These are phyloP conservation scores for Turdus rufiventris DNA, from an alignment of 2,113 vertebrate genomes.

Conservation along the genomic window DNA sequence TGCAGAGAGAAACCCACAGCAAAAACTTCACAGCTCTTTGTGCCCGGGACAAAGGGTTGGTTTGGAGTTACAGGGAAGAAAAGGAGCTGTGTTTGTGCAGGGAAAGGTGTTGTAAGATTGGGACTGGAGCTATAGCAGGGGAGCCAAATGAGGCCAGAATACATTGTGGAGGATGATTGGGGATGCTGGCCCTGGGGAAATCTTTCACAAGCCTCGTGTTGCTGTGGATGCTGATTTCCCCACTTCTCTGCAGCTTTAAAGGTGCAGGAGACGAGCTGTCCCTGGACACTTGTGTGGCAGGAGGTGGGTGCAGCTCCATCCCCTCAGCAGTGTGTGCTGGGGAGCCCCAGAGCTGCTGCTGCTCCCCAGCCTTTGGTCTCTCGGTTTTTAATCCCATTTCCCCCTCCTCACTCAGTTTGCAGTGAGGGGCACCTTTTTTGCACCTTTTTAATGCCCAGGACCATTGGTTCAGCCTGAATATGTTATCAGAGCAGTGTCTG, in stretches of 20 bases:
- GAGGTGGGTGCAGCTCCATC: background rate
- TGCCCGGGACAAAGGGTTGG: background rate
- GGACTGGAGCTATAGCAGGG: background rate
- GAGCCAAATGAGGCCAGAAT: background rate
- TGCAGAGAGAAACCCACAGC: background rate
- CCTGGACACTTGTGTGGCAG: background rate
- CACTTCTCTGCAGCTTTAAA: background rate
- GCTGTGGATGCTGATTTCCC: background rate
- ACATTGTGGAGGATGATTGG: background rate
- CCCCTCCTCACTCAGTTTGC: background rate
- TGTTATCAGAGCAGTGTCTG: background rate
- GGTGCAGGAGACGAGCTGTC: background rate
- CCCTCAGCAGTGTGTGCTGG: background rate
- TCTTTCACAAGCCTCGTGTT: background rate
- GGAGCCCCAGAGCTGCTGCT: background rate
- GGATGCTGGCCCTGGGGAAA: background rate
- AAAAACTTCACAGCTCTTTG: background rate
- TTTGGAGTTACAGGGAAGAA: conserved; percentile 20
- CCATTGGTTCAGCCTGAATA: background rate
- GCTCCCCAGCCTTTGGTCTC: background rate
- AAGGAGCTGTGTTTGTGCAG: background rate
- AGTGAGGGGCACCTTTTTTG: background rate
- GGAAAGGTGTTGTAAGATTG: background rate
- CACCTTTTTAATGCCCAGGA: background rate
- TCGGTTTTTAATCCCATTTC: background rate